Evolutionary conservation across 2,888 invertebrate genomes (phyloP).

Genomic region (Patella caerulea): DNA sequence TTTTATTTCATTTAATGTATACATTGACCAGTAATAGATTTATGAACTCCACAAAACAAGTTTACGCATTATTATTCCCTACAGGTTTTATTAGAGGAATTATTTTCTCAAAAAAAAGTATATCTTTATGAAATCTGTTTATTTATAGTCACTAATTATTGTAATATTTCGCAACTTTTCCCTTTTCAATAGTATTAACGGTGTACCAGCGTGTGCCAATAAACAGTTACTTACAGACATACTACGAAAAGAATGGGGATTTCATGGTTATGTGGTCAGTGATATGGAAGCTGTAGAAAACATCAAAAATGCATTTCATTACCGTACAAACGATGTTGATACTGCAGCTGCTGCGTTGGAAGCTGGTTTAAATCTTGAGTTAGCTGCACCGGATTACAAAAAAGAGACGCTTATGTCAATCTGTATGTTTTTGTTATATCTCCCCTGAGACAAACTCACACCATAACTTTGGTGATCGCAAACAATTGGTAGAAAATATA

Average conservation of each 20-base stretch:
- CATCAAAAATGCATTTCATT: constrained; percentile 44
- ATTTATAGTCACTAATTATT: no score
- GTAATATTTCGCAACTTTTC: neutral
- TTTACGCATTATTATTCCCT: no score
- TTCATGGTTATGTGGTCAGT: constrained; percentile 60
- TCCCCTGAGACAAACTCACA: no score
- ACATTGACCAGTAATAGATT: no score
- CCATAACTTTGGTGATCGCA: no score
- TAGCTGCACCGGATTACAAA: constrained; percentile 40
- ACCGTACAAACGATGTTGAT: constrained; percentile 37
- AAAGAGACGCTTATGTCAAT: neutral
- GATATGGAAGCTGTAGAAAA: constrained; percentile 57
- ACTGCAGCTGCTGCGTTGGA: constrained; percentile 38
- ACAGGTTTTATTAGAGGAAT: no score
- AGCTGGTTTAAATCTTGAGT: constrained; percentile 54
- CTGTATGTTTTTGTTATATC: neutral
- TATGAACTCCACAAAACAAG: no score
- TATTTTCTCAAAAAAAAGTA: no score
- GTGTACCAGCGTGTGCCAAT: constrained; percentile 62
- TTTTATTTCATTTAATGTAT: no score
- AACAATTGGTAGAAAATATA: no score
- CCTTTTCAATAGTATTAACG: constrained; percentile 51
- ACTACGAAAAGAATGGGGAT: constrained; percentile 56
- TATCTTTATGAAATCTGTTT: no score
- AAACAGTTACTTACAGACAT: constrained; percentile 55